Conservation (phyloP, 2,797 vertebrate genomes). For the Trachops cirrhosus region DNA sequence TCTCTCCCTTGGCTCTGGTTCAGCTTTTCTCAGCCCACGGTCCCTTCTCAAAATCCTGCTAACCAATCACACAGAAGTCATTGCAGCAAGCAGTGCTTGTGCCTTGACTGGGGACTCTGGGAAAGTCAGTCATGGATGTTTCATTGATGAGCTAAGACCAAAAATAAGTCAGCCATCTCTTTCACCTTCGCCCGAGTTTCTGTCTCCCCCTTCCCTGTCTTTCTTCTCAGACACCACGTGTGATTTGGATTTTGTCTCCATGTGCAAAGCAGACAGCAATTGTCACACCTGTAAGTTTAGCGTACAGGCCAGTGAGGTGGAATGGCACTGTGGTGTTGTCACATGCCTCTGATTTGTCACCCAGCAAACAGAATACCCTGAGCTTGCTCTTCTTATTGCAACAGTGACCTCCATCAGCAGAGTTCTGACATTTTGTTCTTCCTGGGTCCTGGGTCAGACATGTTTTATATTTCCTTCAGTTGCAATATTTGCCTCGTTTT, state of each 20-base stretch:
- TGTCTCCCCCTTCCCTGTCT: background rate
- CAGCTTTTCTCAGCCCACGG: background rate
- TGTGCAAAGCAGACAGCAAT: background rate
- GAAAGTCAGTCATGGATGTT: background rate
- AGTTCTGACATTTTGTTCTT: background rate
- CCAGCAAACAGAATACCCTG: background rate
- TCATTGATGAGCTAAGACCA: background rate
- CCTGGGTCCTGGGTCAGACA: background rate
- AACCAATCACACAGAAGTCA: background rate
- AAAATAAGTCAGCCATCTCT: background rate
- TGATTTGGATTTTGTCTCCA: background rate
- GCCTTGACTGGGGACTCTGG: background rate
- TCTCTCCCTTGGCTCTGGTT: background rate
- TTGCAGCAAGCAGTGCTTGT: background rate
- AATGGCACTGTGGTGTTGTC: background rate
- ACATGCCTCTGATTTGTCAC: background rate
- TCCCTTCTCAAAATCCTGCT: background rate
- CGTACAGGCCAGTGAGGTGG: background rate
- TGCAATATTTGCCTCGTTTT: background rate
- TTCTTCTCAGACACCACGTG: background rate
- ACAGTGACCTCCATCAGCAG: background rate
- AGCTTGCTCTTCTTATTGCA: background rate
- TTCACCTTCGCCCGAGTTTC: background rate
- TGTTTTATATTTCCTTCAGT: background rate
- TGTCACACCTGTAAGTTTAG: background rate